phyloP scores from a whole-genome alignment of 2,888 invertebrate genomes.

The Chrysina gloriosa region DNA sequence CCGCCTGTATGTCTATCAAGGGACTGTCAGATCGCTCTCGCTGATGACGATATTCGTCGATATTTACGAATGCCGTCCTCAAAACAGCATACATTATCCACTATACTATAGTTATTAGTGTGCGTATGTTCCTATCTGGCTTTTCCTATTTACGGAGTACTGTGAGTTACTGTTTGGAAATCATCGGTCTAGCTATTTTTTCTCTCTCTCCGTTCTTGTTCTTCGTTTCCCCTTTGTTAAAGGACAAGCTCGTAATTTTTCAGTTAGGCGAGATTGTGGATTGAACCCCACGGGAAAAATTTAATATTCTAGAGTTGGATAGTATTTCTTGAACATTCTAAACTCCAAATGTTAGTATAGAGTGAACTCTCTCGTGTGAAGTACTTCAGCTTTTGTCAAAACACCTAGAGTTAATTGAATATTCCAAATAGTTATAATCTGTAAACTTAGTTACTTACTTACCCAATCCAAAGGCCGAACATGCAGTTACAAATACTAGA shows the following conservation, averaged over 20 bases:
- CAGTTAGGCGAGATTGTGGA: neutral
- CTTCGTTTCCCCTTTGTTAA: neutral
- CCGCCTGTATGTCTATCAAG: constrained; percentile 51
- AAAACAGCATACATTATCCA: constrained; percentile 39
- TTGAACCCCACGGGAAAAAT: too few species aligned
- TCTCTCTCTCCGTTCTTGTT: neutral
- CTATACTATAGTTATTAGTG: constrained; percentile 44
- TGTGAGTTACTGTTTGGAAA: constrained; percentile 35
- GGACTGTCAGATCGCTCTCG: constrained; percentile 48
- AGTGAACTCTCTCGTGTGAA: too few species aligned
- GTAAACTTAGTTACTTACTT: too few species aligned
- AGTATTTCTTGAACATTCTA: too few species aligned
- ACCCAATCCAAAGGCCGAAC: too few species aligned
- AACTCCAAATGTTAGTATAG: too few species aligned
- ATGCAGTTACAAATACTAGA: too few species aligned
- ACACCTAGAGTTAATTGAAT: too few species aligned
- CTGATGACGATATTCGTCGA: constrained; percentile 48
- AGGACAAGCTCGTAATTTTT: neutral
- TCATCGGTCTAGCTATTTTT: constrained; percentile 10
- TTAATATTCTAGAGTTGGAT: too few species aligned
- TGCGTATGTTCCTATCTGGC: constrained; percentile 35
- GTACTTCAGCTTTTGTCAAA: too few species aligned
- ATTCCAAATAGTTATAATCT: too few species aligned
- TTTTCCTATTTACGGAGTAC: constrained; percentile 23
- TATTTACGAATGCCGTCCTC: constrained; percentile 46